phyloP scores from a whole-genome alignment of 2,113 vertebrate species.

The Menidia beryllina region DNA sequence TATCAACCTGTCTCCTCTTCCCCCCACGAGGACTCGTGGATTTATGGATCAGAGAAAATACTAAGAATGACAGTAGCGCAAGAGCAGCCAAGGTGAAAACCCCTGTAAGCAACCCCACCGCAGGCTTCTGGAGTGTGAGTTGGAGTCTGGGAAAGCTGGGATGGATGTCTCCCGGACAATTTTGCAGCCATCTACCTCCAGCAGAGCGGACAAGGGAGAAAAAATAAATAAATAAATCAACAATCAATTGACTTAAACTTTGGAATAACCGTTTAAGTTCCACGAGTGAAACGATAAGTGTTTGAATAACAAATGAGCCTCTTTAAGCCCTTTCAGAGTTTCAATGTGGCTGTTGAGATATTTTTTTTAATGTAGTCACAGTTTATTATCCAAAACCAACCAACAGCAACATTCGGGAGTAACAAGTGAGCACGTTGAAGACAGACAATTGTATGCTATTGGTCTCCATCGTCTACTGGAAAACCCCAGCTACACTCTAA shows the following conservation, averaged over 20 bases:
- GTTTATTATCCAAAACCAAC: no score
- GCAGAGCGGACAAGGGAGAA: slow-evolving; percentile 24
- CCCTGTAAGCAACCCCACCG: neutral
- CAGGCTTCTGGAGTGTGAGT: neutral
- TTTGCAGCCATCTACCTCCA: slow-evolving; percentile 62
- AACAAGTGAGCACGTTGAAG: no score
- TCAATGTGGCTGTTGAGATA: no score
- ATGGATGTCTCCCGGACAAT: slow-evolving; percentile 68
- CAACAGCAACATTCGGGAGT: no score
- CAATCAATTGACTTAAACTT: neutral
- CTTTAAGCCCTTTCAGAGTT: no score
- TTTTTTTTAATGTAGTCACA: no score
- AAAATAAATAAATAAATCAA: slow-evolving; percentile 10
- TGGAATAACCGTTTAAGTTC: no score
- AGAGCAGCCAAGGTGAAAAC: slow-evolving; percentile 15
- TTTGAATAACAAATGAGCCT: no score
- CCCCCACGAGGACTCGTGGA: slow-evolving; percentile 35
- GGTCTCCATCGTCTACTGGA: no score
- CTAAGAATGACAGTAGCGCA: slow-evolving; percentile 21
- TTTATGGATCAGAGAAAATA: slow-evolving; percentile 34
- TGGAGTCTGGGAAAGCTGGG: slow-evolving; percentile 34
- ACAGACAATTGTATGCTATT: no score
- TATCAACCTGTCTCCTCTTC: slow-evolving; percentile 39
- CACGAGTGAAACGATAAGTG: no score
- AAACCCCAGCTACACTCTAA: no score